phyloP scores from a whole-genome alignment of 2,888 invertebrate species.

The Lathronympha strigana region DNA sequence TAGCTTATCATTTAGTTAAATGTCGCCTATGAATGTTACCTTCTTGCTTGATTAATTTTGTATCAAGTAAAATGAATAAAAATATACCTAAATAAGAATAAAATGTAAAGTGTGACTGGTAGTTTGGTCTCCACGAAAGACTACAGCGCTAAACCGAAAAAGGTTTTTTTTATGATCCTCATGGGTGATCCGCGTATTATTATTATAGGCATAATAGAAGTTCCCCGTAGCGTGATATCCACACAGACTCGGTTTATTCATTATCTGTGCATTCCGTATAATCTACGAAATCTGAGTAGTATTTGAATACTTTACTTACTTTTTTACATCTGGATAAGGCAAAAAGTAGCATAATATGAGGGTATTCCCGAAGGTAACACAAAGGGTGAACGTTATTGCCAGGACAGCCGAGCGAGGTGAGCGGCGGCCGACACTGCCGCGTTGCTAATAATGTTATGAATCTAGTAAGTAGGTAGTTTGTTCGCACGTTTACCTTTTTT shows the following conservation, averaged over 20 bases:
- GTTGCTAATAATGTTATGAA: background rate
- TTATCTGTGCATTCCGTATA: conserved; percentile 1
- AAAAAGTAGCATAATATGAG: conserved; percentile 44
- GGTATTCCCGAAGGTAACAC: conserved; percentile 36
- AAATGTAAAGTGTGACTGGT: too few relatives aligned
- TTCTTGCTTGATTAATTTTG: too few relatives aligned
- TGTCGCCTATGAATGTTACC: too few relatives aligned
- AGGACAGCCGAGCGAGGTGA: conserved; percentile 5
- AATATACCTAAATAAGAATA: too few relatives aligned
- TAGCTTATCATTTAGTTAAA: too few relatives aligned
- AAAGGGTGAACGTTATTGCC: conserved; percentile 16
- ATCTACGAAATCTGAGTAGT: background rate
- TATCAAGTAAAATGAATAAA: too few relatives aligned
- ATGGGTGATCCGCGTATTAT: background rate
- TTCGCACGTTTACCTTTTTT: background rate
- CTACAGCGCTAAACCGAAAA: too few relatives aligned
- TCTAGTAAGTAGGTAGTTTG: too few relatives aligned
- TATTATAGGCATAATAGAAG: background rate
- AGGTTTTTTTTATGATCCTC: background rate
- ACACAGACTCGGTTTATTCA: background rate
- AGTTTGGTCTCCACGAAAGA: background rate
- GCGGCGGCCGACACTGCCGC: background rate
- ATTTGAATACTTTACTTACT: background rate
- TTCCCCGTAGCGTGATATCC: background rate
- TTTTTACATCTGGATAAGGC: background rate